Percentiles rank a stretch among this genome's conserved stretches.
phyloP scores from a whole-genome alignment of 2,888 invertebrate species.

The Papilio gigon region DNA sequence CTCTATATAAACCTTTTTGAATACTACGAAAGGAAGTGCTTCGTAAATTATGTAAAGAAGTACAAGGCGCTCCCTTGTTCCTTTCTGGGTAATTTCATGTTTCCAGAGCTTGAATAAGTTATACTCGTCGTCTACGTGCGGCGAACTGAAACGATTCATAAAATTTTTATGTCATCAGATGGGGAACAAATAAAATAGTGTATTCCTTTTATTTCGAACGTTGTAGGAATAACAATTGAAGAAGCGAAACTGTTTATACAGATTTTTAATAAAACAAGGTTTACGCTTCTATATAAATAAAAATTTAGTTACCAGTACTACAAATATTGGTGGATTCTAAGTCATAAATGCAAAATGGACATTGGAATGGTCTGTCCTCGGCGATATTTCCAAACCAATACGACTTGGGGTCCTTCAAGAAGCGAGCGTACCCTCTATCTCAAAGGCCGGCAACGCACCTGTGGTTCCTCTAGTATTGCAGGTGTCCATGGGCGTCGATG shows the following conservation, averaged over 20 bases:
- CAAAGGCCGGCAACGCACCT: too few relatives aligned
- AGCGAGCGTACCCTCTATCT: too few relatives aligned
- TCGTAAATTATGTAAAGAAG: constrained; percentile 62
- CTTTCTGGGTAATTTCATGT: constrained; percentile 71
- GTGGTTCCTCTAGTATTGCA: too few relatives aligned
- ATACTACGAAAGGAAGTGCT: constrained; percentile 47
- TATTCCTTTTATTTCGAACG: constrained; percentile 30
- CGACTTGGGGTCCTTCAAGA: too few relatives aligned
- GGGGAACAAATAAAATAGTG: constrained; percentile 44
- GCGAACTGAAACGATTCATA: constrained; percentile 59
- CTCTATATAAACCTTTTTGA: constrained; percentile 39
- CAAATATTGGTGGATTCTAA: too few relatives aligned
- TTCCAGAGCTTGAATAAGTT: constrained; percentile 74
- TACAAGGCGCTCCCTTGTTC: constrained; percentile 64
- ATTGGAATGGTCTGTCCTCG: too few relatives aligned
- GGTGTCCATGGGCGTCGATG: too few relatives aligned
- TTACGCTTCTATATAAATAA: too few relatives aligned
- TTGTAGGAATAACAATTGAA: constrained; percentile 30
- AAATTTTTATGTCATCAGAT: constrained; percentile 69
- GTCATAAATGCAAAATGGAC: too few relatives aligned
- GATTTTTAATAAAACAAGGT: neutral
- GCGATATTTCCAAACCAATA: too few relatives aligned
- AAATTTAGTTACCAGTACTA: too few relatives aligned
- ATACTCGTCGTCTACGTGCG: constrained; percentile 51
- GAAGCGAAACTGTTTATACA: neutral